These are phyloP conservation scores for Ciona savignyi DNA, from an alignment of 23 tunicate species.

Conservation along the genomic window DNA sequence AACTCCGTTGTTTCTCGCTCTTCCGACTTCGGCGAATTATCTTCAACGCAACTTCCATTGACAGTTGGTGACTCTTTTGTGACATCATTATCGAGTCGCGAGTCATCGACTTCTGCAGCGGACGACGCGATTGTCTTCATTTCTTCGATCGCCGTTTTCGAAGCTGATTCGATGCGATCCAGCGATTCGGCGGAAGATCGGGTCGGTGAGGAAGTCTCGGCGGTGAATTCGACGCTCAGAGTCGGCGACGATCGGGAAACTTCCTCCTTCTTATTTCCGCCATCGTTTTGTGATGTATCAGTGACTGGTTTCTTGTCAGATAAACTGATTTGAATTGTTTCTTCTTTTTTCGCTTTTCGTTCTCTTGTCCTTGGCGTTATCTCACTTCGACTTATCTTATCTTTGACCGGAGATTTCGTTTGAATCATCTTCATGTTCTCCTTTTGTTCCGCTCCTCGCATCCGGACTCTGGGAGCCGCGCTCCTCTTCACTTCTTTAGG, in stretches of 20 bases:
- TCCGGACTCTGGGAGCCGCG: conserved; percentile 10
- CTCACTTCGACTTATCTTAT: not conserved
- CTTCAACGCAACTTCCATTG: not conserved
- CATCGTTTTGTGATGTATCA: not conserved
- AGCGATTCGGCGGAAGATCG: not conserved
- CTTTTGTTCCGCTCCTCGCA: not conserved
- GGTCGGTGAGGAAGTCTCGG: not conserved
- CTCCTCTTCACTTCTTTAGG: conserved; percentile 6
- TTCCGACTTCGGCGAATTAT: not conserved
- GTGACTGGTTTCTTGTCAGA: not conserved
- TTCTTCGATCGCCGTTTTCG: conserved; percentile 13
- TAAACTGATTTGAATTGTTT: too few species aligned
- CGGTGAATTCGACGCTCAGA: conserved; percentile 1
- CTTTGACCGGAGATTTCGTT: not conserved
- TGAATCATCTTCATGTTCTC: not conserved
- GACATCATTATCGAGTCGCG: not conserved
- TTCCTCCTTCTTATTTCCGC: not conserved
- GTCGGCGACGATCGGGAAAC: conserved; percentile 4
- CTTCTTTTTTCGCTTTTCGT: not conserved
- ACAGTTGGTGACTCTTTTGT: not conserved
- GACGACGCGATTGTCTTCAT: conserved; percentile 7
- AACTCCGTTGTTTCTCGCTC: not conserved
- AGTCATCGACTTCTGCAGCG: not conserved
- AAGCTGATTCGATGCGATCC: conserved; percentile 11
- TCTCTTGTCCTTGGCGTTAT: not conserved